Percentiles rank a stretch among this genome's conserved stretches.
phyloP scores from a whole-genome alignment of 92 coral and sea anemone species.

The Parazoanthus swiftii region DNA sequence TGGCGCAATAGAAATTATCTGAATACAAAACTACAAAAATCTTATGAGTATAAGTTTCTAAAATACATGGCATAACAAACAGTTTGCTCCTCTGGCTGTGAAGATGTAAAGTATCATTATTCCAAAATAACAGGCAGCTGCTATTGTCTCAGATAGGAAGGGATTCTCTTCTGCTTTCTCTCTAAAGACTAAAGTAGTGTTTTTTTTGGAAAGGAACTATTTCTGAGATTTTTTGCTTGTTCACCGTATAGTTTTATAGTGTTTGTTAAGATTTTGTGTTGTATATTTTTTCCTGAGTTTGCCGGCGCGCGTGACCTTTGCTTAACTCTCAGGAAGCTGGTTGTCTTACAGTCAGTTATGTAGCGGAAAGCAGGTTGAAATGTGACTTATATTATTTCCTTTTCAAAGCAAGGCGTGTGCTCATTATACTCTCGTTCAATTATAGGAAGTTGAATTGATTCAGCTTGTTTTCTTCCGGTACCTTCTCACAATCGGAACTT shows the following conservation, averaged over 20 bases:
- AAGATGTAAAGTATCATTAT: no score
- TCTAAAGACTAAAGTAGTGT: no score
- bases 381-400: not conserved
- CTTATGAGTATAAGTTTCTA: no score
- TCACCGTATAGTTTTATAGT: not conserved
- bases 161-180: no score
- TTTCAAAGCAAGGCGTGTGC: not conserved
- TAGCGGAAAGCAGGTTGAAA: not conserved
- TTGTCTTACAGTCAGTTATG: not conserved
- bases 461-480: constrained; percentile 1
- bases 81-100: no score
- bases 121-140: no score
- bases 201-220: not conserved
- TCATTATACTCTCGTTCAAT: not conserved
- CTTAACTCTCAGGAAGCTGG: not conserved
- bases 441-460: not conserved
- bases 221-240: not conserved
- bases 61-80: no score
- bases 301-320: not conserved
- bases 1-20: no score
- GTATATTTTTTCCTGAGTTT: not conserved
- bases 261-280: no score
- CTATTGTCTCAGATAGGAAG: no score
- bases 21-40: no score
- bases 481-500: no score